Evolutionary conservation across 2,113 vertebrate species (phyloP), one percentile per base, ranked within the genome.

Genomic region (Oriolus oriolus): DNA sequence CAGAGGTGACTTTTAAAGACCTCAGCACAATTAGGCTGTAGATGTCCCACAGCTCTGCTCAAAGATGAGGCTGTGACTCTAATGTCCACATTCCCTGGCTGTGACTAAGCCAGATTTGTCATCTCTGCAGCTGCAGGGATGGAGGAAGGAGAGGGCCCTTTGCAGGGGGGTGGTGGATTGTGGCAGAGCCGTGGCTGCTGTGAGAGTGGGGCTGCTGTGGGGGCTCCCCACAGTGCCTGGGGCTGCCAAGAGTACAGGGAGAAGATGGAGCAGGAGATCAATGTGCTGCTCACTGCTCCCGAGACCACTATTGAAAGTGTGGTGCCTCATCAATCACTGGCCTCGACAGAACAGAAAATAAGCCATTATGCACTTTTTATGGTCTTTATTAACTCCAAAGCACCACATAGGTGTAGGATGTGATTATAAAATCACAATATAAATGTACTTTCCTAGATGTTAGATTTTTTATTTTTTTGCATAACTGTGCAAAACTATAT

Each of bases 141-240:
- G 16, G 65, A 59, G 68, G 50, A 26, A 1, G 0, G 13, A 64
- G 37, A 30, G 22, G 23, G 6, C 21, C 12, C 30, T 64, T 26
- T n/a, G 8, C n/a, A 41, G 35, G 0, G 0, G 22, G 1, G 0
- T 1, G 2, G 20, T 9, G 22, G 11, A 44, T 20, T 33, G 54
- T 1, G 4, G 44, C 23, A 27, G 16, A 26, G 18, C 64, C 0
- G 2, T 16, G 31, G 49, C 24, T 59, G 44, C 53, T 31, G 12
- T 3, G 6, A 33, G 56, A 37, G 7, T 4, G 5, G 28, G 42
- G 59, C 52, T 57, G 52, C 10, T 0, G 11, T 13, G 17, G 41
- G 15, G 3, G 6, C 39, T 85, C 39, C 31, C 21, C 15, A 10
- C 33, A 24, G 28, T 6, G 6, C 11, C 3, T 14, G 10, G 21